Evolutionary conservation across 2,888 invertebrate genomes (phyloP), one percentile per base, ranked within the genome.

Genomic region (Spatulosminthurus flaviceps): DNA sequence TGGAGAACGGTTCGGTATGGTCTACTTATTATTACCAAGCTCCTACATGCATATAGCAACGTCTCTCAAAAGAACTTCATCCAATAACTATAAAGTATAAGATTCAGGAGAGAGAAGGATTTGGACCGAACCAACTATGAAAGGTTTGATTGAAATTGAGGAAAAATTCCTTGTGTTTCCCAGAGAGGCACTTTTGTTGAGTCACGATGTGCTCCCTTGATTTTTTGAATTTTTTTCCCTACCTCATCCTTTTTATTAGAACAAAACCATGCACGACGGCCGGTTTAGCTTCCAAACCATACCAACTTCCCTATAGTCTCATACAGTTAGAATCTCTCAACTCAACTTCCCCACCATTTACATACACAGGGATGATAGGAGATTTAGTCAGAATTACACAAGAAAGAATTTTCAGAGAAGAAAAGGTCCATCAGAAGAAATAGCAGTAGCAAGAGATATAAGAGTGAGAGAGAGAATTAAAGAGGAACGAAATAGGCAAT

Each of bases 121-220:
- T n/a, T 28, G 19, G 26, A 34, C 0, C 69, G 13, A 34, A 69
- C 28, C 28, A 19, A 67, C n/a, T 34, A 34, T 34, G 9, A 34
- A 34, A 43, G 64, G 24, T 64, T 74, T n/a, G 60, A 74, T 74
- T 76, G 75, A 76, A 76, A 66, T 76, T 66, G 75, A 76, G 75
- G 75, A 66, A 76, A 76, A 76, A 76, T 76, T 76, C 75, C 67
- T 76, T 66, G 29, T 66, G 66, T 78, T 78, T 78, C 78, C 78
- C 78, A 78, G 64, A 78, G 78, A 72, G 75, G 16, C 66, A 76
- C 34, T 78, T 78, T 64, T 67, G 79, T 29, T 42, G 73, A 79
- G 79, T 79, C 79, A 79, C 66, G 79, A 79, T 79, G 42, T 79
- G 79, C 73, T 79, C 71, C 79, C 74, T 79, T 79, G 79, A 73